Evolutionary conservation across 2,888 invertebrate genomes (phyloP).

Genomic region (Diloba caeruleocephala): DNA sequence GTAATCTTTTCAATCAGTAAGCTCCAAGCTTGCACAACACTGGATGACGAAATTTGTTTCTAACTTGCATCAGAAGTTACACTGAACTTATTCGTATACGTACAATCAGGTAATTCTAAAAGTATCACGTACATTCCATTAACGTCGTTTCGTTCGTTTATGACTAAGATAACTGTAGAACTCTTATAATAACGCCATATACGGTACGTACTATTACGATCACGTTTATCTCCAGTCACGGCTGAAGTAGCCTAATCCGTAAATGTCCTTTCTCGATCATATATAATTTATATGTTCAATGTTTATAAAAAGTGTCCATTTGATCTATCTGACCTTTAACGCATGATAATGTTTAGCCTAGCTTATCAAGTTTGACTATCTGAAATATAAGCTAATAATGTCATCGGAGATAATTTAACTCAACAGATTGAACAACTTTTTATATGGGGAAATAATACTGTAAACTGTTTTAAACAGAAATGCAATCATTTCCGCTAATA

Average conservation of each 20-base stretch:
- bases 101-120: conserved; percentile 45
- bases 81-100: conserved; percentile 20
- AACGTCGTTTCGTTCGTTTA: conserved; percentile 49
- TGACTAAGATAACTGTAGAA: conserved; percentile 50
- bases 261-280: conserved; percentile 29
- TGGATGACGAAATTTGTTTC: conserved; percentile 58
- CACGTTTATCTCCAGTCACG: conserved; percentile 35
- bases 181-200: conserved; percentile 51
- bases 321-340: conserved; percentile 28
- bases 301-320: conserved; percentile 12
- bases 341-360: conserved; percentile 8
- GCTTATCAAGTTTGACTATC: conserved; percentile 35
- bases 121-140: conserved; percentile 61
- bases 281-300: conserved; percentile 1
- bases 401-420: too few relatives aligned
- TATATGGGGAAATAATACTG: too few relatives aligned
- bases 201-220: conserved; percentile 39
- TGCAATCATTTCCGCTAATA: too few relatives aligned
- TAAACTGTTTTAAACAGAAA: too few relatives aligned
- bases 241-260: conserved; percentile 21
- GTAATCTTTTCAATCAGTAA: conserved; percentile 56
- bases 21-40: conserved; percentile 48
- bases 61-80: conserved; percentile 58
- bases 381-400: too few relatives aligned
- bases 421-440: too few relatives aligned